Base-by-base conservation (phyloP, 1,140 invertebrate genomes). In the Calliphora vicina region DNA sequence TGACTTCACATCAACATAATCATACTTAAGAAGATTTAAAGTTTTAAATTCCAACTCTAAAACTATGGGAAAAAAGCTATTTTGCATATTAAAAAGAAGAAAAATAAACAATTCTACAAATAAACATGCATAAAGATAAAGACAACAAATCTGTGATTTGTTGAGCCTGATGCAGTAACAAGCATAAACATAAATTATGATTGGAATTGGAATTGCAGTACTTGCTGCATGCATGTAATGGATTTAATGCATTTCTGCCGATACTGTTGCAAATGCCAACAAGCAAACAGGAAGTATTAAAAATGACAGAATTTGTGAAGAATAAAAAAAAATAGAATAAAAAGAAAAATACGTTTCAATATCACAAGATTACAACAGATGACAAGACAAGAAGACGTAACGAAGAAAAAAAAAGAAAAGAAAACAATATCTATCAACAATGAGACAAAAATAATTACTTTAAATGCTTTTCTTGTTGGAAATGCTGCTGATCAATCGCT, bases 181-280 rank as follows among this genome's bases (percentile, higher is more conserved):
- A 57, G n/a, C 50, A 57, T 57, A n/a, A 57, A 57, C 50, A 57
- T 57, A 57, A 57, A 57, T 57, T 57, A 57, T 57, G 50, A 57
- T 57, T 15, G n/a, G 6, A 17, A 57, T 57, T n/a, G n/a, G n/a
- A n/a, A n/a, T n/a, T 57, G 50, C 50, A 57, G 15, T 57, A 57
- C 3, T 17, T n/a, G 5, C 12, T 57, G 15, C n/a, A 57, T 57
- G 15, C 15, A 6, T 57, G 50, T n/a, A n/a, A n/a, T 57, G 15
- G 50, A 17, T 57, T 35, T 35, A 2, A 35, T 35, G 35, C 6
- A 35, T 35, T 35, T 35, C 10, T 35, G 6, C 35, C 6, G 6
- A 2, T 35, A 35, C 0, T 35, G 0, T 57, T 57, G 35, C 6
- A 35, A 35, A 35, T 57, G n/a, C 50, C n/a, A 57, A 57, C 13